phyloP scores from a whole-genome alignment of 2,113 vertebrate species.

The Pelodiscus sinensis region DNA sequence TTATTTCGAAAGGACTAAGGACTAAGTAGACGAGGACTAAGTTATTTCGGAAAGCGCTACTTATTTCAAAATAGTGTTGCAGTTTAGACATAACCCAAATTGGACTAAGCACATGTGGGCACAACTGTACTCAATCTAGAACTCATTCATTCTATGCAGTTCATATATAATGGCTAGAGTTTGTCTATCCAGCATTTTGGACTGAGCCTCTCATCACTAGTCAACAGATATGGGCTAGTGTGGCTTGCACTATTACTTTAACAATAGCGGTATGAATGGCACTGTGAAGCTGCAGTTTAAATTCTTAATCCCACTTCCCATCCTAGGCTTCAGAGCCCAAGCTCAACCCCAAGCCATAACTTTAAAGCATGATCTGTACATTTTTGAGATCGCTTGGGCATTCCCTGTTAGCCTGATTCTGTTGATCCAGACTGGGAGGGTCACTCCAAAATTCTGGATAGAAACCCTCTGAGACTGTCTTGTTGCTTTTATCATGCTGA shows the following conservation, averaged over 20 bases:
- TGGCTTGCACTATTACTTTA: not conserved
- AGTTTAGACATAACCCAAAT: too few species aligned
- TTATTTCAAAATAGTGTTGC: too few species aligned
- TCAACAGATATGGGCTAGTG: not conserved
- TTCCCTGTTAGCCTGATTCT: not conserved
- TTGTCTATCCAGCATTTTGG: not conserved
- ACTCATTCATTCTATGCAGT: not conserved
- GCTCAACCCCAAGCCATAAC: not conserved
- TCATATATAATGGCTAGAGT: not conserved
- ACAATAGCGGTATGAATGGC: not conserved
- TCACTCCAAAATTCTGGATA: not conserved
- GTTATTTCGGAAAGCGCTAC: too few species aligned
- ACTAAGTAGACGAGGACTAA: too few species aligned
- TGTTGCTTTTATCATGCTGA: not conserved
- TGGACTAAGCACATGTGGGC: not conserved
- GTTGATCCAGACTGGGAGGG: not conserved
- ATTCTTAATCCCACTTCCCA: not conserved
- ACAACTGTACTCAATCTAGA: not conserved
- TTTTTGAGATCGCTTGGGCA: not conserved
- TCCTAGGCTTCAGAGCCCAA: not conserved
- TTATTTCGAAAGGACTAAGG: too few species aligned
- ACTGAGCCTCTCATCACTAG: not conserved
- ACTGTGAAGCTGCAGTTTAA: not conserved
- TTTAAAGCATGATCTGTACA: not conserved
- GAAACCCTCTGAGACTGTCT: not conserved